phyloP scores from a whole-genome alignment of 2,113 vertebrate genomes.

The Phycodurus eques region DNA sequence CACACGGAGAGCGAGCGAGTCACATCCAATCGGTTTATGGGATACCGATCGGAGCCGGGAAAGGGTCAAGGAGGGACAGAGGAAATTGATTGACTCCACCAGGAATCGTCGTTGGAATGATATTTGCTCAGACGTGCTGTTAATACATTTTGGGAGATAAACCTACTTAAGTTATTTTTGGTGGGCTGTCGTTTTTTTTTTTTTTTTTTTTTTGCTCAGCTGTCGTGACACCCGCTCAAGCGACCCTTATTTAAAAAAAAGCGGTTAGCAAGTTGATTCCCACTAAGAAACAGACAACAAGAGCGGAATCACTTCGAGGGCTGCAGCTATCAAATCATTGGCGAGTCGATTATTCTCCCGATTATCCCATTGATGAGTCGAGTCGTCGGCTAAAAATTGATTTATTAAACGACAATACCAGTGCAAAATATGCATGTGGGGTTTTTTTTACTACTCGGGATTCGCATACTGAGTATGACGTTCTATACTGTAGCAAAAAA shows the following conservation, averaged over 20 bases:
- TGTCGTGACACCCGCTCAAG: neutral
- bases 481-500: too few relatives aligned
- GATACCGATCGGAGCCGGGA: neutral
- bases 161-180: neutral
- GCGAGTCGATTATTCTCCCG: too few relatives aligned
- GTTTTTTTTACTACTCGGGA: too few relatives aligned
- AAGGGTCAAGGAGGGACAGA: neutral
- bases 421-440: too few relatives aligned
- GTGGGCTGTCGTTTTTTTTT: neutral
- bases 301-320: too few relatives aligned
- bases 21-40: neutral
- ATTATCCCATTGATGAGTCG: too few relatives aligned
- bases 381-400: too few relatives aligned
- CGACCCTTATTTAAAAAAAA: neutral
- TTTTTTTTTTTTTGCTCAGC: neutral
- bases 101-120: neutral
- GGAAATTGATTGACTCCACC: constrained; percentile 1
- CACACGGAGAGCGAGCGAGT: neutral
- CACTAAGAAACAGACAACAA: too few relatives aligned
- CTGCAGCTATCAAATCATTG: too few relatives aligned
- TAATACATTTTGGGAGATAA: neutral
- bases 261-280: neutral
- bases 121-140: neutral
- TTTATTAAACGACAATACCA: too few relatives aligned
- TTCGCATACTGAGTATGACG: too few relatives aligned